Conservation (phyloP, 64 coral and sea anemone genomes). For the Montipora efflorescens region DNA sequence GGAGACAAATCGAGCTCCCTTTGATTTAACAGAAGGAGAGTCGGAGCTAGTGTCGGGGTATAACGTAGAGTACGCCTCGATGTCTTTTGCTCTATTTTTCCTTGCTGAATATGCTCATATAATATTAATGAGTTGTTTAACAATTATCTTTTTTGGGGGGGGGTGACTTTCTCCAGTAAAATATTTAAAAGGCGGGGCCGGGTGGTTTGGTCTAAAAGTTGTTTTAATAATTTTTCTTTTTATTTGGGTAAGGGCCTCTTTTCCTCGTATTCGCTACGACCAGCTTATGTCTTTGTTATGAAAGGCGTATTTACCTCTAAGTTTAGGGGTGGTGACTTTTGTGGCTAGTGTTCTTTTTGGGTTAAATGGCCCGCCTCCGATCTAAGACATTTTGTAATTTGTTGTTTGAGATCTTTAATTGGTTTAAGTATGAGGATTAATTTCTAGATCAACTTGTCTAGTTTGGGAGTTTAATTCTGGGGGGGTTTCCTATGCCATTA, state of each 20-base stretch:
- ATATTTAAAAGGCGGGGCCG: constrained; percentile 73
- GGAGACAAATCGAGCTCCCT: constrained; percentile 86
- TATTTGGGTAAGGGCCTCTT: constrained; percentile 85
- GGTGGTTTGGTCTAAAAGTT: constrained; percentile 79
- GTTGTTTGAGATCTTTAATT: too few relatives aligned
- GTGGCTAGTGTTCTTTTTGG: constrained; percentile 76
- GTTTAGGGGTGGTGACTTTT: constrained; percentile 76
- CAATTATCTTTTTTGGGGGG: constrained; percentile 69
- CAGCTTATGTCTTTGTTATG: constrained; percentile 82
- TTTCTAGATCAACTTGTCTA: too few relatives aligned
- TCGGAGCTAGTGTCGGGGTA: constrained; percentile 88
- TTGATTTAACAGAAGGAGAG: constrained; percentile 85
- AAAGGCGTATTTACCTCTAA: constrained; percentile 77
- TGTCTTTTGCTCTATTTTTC: constrained; percentile 89
- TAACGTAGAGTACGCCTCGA: constrained; percentile 82
- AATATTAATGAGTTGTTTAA: constrained; percentile 87
- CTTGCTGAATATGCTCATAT: constrained; percentile 86
- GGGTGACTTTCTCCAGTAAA: constrained; percentile 66
- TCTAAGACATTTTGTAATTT: constrained; percentile 7
- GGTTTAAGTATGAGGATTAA: too few relatives aligned
- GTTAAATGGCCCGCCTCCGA: constrained; percentile 75
- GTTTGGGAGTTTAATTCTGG: too few relatives aligned
- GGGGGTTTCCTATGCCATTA: constrained; percentile 12
- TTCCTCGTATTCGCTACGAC: constrained; percentile 78
- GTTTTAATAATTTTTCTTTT: constrained; percentile 85